phyloP scores from a whole-genome alignment of 2,113 vertebrate genomes.

The Lethenteron reissneri region DNA sequence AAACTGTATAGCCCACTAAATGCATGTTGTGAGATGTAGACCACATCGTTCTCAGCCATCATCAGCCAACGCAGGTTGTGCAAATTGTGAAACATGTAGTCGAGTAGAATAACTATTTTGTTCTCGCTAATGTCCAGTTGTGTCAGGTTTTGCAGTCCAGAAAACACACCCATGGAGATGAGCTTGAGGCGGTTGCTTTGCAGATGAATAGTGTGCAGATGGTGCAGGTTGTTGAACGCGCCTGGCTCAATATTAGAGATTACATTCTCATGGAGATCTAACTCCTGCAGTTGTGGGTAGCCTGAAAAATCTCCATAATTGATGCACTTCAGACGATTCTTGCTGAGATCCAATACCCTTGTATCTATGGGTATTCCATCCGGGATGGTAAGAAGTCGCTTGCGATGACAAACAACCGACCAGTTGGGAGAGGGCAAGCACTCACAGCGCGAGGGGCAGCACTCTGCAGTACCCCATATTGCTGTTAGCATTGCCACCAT shows the following conservation, averaged over 20 bases:
- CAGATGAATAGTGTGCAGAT: background rate
- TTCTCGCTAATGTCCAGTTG: conserved; percentile 4
- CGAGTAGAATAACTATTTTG: conserved; percentile 1
- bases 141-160: background rate
- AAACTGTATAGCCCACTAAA: conserved; percentile 5
- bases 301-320: background rate
- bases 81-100: background rate
- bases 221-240: background rate
- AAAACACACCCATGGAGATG: background rate
- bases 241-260: conserved; percentile 3
- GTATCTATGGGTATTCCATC: conserved; percentile 1
- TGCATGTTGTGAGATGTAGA: background rate
- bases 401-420: background rate
- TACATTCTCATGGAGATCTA: conserved; percentile 4
- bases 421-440: background rate
- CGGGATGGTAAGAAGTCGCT: background rate
- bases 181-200: conserved; percentile 1
- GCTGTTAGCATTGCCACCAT: background rate
- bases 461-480: too few relatives aligned
- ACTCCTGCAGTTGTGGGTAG: conserved; percentile 5
- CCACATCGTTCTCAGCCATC: background rate
- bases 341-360: conserved; percentile 2
- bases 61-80: background rate
- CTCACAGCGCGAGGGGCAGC: conserved; percentile 4
- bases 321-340: conserved; percentile 1